phyloP scores from a whole-genome alignment of 2,113 vertebrate species.

The Ranitomeya imitator region DNA sequence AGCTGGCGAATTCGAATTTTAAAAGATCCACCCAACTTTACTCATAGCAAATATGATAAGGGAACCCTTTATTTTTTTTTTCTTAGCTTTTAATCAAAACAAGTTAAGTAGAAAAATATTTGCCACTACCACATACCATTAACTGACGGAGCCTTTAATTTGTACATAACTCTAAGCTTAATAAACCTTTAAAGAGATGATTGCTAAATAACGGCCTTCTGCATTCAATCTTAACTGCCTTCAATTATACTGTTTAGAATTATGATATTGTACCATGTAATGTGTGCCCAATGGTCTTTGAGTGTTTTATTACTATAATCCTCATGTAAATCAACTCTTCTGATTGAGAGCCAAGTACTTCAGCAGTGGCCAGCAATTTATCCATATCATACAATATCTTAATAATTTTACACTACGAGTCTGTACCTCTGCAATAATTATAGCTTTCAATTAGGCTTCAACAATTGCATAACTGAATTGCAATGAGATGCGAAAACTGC shows the following conservation, averaged over 20 bases:
- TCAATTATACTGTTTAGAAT: constrained; percentile 71
- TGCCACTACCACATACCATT: constrained; percentile 60
- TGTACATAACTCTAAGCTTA: constrained; percentile 68
- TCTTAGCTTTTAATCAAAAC: constrained; percentile 13
- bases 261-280: constrained; percentile 67
- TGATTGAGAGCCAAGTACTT: constrained; percentile 62
- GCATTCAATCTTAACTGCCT: constrained; percentile 69
- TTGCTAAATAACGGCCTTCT: constrained; percentile 69
- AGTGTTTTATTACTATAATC: constrained; percentile 63
- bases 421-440: not conserved
- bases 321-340: constrained; percentile 63
- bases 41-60: too few relatives aligned
- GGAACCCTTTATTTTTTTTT: too few relatives aligned
- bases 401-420: not conserved
- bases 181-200: constrained; percentile 72
- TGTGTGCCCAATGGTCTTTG: constrained; percentile 64
- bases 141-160: constrained; percentile 66
- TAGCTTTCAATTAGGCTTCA: not conserved
- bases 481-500: not conserved
- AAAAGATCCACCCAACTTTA: too few relatives aligned
- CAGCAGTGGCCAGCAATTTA: not conserved
- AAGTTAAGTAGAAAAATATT: constrained; percentile 55
- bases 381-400: not conserved
- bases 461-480: not conserved
- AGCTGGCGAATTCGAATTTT: too few relatives aligned